Conservation (phyloP, 92 coral and sea anemone species). For the Montipora capitata region DNA sequence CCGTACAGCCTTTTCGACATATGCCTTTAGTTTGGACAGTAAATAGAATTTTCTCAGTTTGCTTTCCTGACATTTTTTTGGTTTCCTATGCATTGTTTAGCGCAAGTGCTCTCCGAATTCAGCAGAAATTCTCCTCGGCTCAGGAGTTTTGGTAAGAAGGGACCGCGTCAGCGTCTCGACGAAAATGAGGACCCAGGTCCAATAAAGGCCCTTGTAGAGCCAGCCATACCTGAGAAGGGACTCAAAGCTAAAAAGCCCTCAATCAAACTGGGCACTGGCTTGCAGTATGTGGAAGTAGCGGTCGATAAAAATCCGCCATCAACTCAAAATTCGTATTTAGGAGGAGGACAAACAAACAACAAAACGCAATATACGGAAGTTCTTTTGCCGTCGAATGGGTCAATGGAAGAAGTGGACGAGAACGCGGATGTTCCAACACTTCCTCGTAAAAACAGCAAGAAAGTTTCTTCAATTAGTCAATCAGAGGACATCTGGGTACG, state of each 20-base stretch:
- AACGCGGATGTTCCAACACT: constrained; percentile 63
- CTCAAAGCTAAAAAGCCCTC: constrained; percentile 59
- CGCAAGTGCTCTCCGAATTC: constrained; percentile 11
- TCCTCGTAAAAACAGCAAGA: constrained; percentile 71
- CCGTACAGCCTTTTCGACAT: too few species aligned
- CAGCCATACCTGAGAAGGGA: constrained; percentile 54
- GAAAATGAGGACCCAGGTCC: constrained; percentile 35
- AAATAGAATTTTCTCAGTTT: too few species aligned
- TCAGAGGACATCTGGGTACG: constrained; percentile 83
- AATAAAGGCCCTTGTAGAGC: constrained; percentile 32
- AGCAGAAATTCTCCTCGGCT: constrained; percentile 77
- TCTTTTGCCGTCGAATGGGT: constrained; percentile 63
- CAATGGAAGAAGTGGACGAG: constrained; percentile 21
- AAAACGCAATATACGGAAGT: constrained; percentile 95
- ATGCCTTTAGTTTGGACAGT: too few species aligned
- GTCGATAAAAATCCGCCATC: constrained; percentile 74
- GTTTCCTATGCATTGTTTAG: not conserved
- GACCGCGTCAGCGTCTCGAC: constrained; percentile 25
- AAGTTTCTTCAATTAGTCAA: constrained; percentile 16
- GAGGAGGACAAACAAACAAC: constrained; percentile 16
- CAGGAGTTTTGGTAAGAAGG: constrained; percentile 91
- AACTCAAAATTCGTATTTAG: constrained; percentile 31
- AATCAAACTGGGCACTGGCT: constrained; percentile 42
- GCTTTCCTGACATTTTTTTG: not conserved
- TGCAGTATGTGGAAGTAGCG: constrained; percentile 87